Base-by-base conservation (phyloP, 2,797 vertebrate species). In the Siniperca undulata region DNA sequence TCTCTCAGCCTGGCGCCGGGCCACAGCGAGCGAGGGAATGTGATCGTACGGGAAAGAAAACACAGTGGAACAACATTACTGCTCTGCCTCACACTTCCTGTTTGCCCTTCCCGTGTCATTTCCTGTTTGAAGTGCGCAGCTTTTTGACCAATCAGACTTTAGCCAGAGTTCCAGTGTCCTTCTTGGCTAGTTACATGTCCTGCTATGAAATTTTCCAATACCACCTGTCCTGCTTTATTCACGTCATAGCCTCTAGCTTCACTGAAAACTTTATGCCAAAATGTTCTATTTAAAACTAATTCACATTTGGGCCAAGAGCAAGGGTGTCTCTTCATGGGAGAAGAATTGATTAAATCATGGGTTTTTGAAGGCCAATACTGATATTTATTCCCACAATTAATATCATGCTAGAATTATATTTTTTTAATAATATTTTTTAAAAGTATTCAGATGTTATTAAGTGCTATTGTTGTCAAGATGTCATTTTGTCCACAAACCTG, bases 21-120 rank as follows among this genome's bases (percentile, higher is more conserved):
- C 82, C 67, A 27, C 58, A 9, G 59, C 16, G 56, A 88, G 86
- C 40, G 46, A 91, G 81, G 85, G 90, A 92, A 91, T 74, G 89
- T 79, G 81, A 90, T 84, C 59, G 27, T 60, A 90, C 55, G 72
- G 86, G 86, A 92, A 90, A 92, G 80, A 88, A 93, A 91, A 87
- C 82, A 81, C 50, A n/a, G 86, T 87, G 85, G 83, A 91, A 89
- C 86, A 88, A 90, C 88, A 87, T 76, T 27, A 22, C 60, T 12
- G 36, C 84, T 90, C 85, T 67, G 78, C 71, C 75, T 78, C 76
- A 13, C 76, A 60, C 90, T 94, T 95, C 93, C 94, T 93, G 93
- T 91, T 86, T 73, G 70, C 82, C 80, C 77, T 77, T 65, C 75
- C 79, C 83, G 40, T 92, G 91, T 91, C 90, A 91, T 50, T 91